Evolutionary conservation across 2,888 invertebrate genomes (phyloP), one percentile per base, ranked within the genome.

Genomic region (Xanthia togata): DNA sequence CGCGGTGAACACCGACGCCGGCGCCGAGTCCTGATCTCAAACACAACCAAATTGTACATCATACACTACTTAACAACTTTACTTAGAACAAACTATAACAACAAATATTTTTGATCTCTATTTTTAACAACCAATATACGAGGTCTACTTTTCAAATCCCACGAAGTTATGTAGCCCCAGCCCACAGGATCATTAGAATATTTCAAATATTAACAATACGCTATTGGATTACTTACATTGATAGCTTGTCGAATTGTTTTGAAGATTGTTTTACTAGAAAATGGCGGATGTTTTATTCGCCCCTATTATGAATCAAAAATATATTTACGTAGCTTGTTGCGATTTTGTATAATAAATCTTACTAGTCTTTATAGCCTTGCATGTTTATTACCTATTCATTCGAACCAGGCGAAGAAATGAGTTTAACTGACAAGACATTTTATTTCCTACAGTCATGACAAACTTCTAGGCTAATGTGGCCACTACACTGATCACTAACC

Each of bases 1-100:
- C 91, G 23, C 96, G 95, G 89, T 96, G 93, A 96, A 92, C n/a
- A n/a, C 70, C 57, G 26, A 86, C 17, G 12, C 38, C 57, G 87
- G 44, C 57, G 74, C 68, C 59, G 72, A 87, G 85, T 87, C 89
- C 90, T 93, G 95, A 96, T 95, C 96, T 95, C 95, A 94, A 87
- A 85, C 78, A 83, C 76, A 89, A 90, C 91, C 91, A 91, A 92
- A 90, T 84, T 86, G 81, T 83, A 86, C 79, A 88, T 84, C 84
- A 85, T 82, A 86, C 70, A 78, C 70, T 77, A 76, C 76, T 55
- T 76, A 76, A 75, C 74, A 63, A 75, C 70, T 64, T 60, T 81
- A 67, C 38, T 64, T 70, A 70, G 70, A 82, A 64, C 78, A 72
- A 62, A 71, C 63, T 69, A 75, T 72, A 74, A 77, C 68, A 73